These are phyloP conservation scores for Ctenicera cuprea DNA, from an alignment of 2,888 invertebrate species.

Conservation along the genomic window DNA sequence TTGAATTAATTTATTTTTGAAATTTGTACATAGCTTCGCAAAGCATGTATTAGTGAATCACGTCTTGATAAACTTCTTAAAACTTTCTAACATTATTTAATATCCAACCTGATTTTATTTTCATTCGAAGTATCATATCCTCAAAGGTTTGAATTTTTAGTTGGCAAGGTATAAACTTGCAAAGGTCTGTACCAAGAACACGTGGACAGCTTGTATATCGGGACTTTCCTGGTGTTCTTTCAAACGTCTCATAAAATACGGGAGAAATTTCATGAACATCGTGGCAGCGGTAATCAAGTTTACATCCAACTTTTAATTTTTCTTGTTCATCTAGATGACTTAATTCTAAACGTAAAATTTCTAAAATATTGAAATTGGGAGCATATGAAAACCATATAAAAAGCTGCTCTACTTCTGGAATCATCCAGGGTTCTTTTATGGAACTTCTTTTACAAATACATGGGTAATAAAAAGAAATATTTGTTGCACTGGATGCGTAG, in stretches of 20 bases:
- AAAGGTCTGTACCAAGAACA: constrained; percentile 48
- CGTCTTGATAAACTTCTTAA: no score
- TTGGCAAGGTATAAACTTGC: constrained; percentile 61
- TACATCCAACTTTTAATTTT: constrained; percentile 22
- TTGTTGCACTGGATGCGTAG: constrained; percentile 64
- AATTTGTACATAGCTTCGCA: no score
- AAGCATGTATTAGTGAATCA: no score
- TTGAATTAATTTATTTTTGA: no score
- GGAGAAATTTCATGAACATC: constrained; percentile 58
- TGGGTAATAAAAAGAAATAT: constrained; percentile 57
- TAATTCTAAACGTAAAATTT: constrained; percentile 54
- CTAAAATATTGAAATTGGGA: constrained; percentile 57
- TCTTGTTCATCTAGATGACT: constrained; percentile 56
- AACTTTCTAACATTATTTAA: no score
- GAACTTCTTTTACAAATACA: constrained; percentile 51
- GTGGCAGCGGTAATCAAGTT: constrained; percentile 29
- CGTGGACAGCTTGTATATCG: constrained; percentile 45
- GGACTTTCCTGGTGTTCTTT: constrained; percentile 57
- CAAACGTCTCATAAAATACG: constrained; percentile 54
- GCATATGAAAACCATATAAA: constrained; percentile 64
- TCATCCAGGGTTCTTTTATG: constrained; percentile 78
- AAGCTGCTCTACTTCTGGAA: constrained; percentile 74
- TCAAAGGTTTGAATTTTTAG: constrained; percentile 63
- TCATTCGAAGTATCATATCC: constrained; percentile 63
- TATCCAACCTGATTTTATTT: constrained; percentile 59